A percentile compares a stretch with the other conserved stretches of the same genome.
Evolutionary conservation across 2,888 invertebrate species (phyloP).

Genomic region (Zygogramma bicolorata): DNA sequence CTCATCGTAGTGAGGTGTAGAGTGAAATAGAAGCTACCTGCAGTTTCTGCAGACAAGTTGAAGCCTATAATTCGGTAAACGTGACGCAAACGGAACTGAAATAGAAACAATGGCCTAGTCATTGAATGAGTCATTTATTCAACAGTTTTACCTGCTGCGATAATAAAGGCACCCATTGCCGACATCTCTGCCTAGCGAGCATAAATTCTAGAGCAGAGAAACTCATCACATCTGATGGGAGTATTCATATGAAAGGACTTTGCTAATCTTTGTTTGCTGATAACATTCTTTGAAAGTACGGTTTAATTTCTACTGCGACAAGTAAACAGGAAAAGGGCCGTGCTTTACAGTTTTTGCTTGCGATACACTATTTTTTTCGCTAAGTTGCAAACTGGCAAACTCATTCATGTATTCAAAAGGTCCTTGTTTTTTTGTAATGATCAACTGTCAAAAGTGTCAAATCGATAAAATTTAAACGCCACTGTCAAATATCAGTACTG

Average conservation of each 20-base stretch:
- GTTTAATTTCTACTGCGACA: no score
- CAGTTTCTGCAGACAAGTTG: constrained; percentile 69
- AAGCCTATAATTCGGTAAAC: constrained; percentile 80
- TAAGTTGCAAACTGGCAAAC: no score
- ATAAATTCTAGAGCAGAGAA: constrained; percentile 64
- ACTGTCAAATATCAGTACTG: no score
- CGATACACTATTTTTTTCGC: no score
- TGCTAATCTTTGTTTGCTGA: not conserved
- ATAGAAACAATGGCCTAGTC: constrained; percentile 41
- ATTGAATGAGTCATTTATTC: not conserved
- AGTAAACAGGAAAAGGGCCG: no score
- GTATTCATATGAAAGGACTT: not conserved
- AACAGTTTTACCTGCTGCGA: constrained; percentile 79
- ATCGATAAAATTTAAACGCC: no score
- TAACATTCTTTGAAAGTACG: not conserved
- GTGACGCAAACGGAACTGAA: constrained; percentile 81
- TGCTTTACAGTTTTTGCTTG: no score
- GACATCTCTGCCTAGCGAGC: constrained; percentile 76
- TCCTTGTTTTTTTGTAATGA: no score
- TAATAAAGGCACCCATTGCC: constrained; percentile 84
- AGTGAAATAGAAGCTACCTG: constrained; percentile 80
- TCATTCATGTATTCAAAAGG: no score
- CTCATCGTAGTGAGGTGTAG: constrained; percentile 85
- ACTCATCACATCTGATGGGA: constrained; percentile 60
- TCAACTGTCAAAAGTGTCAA: no score